Evolutionary conservation across 2,113 vertebrate genomes (phyloP), one percentile per base, ranked within the genome.

Genomic region (Rhinopithecus roxellana): DNA sequence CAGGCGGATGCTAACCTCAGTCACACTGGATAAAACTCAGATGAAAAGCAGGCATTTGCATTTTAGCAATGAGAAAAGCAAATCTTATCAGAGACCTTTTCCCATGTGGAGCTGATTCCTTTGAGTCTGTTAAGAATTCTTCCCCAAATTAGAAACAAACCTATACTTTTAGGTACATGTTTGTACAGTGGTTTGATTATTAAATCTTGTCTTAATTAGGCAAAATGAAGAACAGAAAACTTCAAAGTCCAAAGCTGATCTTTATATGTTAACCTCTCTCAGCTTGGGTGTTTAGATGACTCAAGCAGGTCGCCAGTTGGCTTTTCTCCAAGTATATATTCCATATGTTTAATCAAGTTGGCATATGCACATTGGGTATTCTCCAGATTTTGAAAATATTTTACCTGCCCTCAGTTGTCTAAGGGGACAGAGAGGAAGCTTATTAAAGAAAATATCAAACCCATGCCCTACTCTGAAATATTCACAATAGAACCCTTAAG

Each of bases 171-270:
- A 98, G 97, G 97, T 98, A 94, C 96, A 98, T 98, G 98, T 98
- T 99, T 99, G 98, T 98, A 98, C 98, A 99, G 98, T 98, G 98
- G 98, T 98, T 98, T 98, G 98, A 98, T 98, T 99, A 99, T 99
- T 99, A 99, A 99, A 98, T 98, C 98, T 98, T 98, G 98, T 97
- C 98, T 98, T 99, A 99, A 99, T 99, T 99, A 98, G 98, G 90
- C 97, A 98, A 98, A 99, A 99, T 99, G 98, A 98, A 98, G 98
- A 98, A 98, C 98, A 98, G 98, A 98, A 97, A 98, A 99, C 98
- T 99, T 99, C 99, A 99, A 99, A 99, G 98, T 98, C 97, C 92
- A 90, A 97, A 97, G 95, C 98, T 98, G 98, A 98, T 98, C 98
- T 98, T 98, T 98, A 86, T 98, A 98, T 96, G 98, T 99, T 99